phyloP scores from a whole-genome alignment of 2,888 invertebrate species.

The Auanema freiburgensis region DNA sequence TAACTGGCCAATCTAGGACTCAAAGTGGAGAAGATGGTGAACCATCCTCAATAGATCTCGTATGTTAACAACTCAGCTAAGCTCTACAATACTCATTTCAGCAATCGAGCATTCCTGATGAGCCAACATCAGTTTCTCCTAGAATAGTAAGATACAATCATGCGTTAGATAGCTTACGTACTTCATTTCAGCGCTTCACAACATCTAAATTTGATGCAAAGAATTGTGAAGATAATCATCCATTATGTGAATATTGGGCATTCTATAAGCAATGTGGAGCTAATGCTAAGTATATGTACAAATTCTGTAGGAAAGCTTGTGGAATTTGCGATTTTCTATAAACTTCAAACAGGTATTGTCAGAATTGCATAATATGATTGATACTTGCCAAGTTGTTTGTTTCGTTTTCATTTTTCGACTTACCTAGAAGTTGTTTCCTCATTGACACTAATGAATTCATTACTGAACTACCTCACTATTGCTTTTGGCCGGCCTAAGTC shows the following conservation, averaged over 20 bases:
- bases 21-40: too few relatives aligned
- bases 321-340: conserved; percentile 15
- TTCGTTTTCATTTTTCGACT: too few relatives aligned
- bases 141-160: not conserved
- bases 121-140: not conserved
- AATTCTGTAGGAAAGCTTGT: conserved; percentile 18
- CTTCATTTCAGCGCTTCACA: conserved; percentile 1
- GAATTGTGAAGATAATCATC: conserved; percentile 20
- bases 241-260: conserved; percentile 14
- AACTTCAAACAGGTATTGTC: not conserved
- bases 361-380: too few relatives aligned
- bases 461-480: too few relatives aligned
- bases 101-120: not conserved
- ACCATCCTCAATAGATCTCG: too few relatives aligned
- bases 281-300: conserved; percentile 19
- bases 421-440: too few relatives aligned
- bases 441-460: too few relatives aligned
- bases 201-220: conserved; percentile 8
- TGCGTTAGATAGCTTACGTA: not conserved
- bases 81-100: too few relatives aligned
- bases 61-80: too few relatives aligned
- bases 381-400: too few relatives aligned
- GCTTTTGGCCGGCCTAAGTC: too few relatives aligned
- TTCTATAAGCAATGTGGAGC: conserved; percentile 7
- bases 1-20: too few relatives aligned